Conservation (phyloP, 2,888 invertebrate genomes). For the Stenodema calcarata region DNA sequence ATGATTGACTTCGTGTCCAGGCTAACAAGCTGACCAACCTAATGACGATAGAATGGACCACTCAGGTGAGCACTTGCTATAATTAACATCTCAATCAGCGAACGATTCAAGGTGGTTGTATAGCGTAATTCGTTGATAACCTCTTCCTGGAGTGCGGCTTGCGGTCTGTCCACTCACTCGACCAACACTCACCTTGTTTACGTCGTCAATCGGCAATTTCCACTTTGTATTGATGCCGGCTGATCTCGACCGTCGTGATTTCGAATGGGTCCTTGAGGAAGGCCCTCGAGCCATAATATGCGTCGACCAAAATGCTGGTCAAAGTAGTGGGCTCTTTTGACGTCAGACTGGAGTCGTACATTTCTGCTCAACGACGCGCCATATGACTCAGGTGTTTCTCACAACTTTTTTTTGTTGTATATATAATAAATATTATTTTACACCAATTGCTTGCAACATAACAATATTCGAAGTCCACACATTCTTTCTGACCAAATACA, state of each 20-base stretch:
- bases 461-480: no score
- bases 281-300: no score
- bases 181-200: background rate
- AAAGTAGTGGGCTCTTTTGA: no score
- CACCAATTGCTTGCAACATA: no score
- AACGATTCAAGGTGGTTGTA: background rate
- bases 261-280: background rate
- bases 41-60: background rate
- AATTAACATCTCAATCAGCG: slow-evolving; percentile 13
- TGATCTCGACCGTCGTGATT: background rate
- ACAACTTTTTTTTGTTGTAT: no score
- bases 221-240: background rate
- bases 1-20: background rate
- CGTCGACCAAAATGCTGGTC: no score
- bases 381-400: no score
- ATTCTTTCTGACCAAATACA: no score
- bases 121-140: background rate
- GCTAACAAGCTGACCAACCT: background rate
- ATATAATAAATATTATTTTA: no score
- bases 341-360: no score
- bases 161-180: background rate
- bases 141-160: background rate
- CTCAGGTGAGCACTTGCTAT: slow-evolving; percentile 10
- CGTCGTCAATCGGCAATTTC: background rate
- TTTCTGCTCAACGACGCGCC: no score